Percentiles rank a stretch among this genome's conserved stretches.
Evolutionary conservation across 1,140 invertebrate species (phyloP).

Genomic region (Drosophila sturtevanti): DNA sequence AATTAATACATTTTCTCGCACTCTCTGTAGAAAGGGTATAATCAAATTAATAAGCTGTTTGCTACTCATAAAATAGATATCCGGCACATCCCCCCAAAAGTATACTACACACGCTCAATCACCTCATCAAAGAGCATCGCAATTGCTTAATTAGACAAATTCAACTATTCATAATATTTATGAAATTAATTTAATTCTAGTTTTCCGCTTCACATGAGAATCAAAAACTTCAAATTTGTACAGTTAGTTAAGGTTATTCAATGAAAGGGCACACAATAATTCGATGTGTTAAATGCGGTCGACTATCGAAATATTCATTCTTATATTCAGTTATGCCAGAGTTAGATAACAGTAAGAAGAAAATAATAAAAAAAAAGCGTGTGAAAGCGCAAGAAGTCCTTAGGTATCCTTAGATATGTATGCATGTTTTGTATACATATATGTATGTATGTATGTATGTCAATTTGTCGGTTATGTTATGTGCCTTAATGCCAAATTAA

Average conservation of each 20-base stretch:
- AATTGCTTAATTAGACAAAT: too few species aligned
- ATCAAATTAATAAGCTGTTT: neutral
- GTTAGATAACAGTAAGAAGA: neutral
- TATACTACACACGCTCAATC: neutral
- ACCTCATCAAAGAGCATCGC: neutral
- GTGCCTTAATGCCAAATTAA: conserved; percentile 72
- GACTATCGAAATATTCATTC: neutral
- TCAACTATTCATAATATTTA: too few species aligned
- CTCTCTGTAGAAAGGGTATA: neutral
- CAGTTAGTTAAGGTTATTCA: neutral
- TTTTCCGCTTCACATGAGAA: too few species aligned
- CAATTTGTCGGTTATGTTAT: neutral
- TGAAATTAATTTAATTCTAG: too few species aligned
- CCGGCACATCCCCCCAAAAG: neutral
- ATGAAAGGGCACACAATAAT: neutral
- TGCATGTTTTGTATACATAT: conserved; percentile 20
- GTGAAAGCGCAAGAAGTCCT: neutral
- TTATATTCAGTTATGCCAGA: neutral
- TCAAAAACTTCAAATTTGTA: neutral
- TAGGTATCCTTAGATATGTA: neutral
- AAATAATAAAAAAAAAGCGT: conserved; percentile 13
- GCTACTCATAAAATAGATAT: neutral
- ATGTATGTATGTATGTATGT: conserved; percentile 9
- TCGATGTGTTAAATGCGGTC: neutral
- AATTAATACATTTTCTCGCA: conserved; percentile 35